Base-by-base conservation (phyloP, 2,888 invertebrate species). In the Teleogryllus oceanicus region DNA sequence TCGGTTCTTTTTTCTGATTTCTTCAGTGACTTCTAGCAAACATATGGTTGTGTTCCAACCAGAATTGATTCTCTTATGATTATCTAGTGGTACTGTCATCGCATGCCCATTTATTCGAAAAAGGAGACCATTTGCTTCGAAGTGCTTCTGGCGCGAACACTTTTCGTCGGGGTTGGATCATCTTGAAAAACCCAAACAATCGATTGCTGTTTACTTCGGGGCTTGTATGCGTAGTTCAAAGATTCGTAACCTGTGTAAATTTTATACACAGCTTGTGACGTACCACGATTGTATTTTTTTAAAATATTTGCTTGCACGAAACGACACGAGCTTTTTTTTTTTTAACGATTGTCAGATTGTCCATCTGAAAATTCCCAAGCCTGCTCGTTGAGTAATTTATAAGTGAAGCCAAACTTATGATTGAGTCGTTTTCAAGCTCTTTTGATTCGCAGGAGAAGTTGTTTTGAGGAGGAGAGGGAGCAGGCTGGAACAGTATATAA, bases 341-440 rank as follows among this genome's bases (percentile, higher is more conserved):
- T 84, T 83, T 83, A 83, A 81, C 82, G 78, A 80, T 83, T 82
- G 80, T 83, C 82, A 84, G 83, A 80, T 84, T 82, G 79, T 37
- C 37, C 37, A 37, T 8, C 37, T 8, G 37, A 8, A 5, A 37
- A 37, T 37, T 37, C 4, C 4, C 37, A 37, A 4, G 24, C 4
- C 24, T 37, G 2, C 0, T 37, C 8, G 37, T 2, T 3, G 37
- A 0, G 37, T 37, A 8, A 37, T 37, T 37, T 37, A 37, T 37
- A 8, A 37, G 8, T 0, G 5, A 8, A 37, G 1, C 8, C 37
- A 37, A 37, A 8, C 37, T 0, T 37, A 37, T 37, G 37, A 37
- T 37, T 0, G 37, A 37, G 37, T 8, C 8, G 37, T 37, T 8
- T 8, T 37, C 37, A 37, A 37, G 37, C 37, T 5, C 37, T 37